phyloP scores from a whole-genome alignment of 2,113 vertebrate species.

The Lepus americanus region DNA sequence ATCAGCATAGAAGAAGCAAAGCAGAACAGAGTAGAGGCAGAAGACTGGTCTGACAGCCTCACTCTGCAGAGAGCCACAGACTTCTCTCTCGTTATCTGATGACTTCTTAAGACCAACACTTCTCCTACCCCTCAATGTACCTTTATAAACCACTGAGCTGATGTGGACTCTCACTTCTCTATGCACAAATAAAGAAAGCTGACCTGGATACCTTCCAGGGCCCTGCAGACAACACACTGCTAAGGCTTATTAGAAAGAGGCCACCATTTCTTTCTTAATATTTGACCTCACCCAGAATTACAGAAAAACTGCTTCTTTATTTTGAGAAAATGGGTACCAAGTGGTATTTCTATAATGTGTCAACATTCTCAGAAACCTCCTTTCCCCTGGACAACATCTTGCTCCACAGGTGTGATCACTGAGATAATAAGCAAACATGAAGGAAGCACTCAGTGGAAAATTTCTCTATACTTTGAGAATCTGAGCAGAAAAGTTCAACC shows the following conservation, averaged over 20 bases:
- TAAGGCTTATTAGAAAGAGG: neutral
- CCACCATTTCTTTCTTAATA: constrained; percentile 15
- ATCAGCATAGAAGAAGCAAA: constrained; percentile 10
- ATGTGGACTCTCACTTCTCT: neutral
- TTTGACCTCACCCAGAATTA: constrained; percentile 53
- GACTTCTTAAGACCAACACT: neutral
- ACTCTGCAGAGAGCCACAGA: neutral
- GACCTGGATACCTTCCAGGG: neutral
- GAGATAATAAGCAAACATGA: neutral
- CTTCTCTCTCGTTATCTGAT: constrained; percentile 18
- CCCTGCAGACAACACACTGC: neutral
- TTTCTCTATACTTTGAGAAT: constrained; percentile 45
- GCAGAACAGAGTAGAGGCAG: neutral
- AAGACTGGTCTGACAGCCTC: neutral
- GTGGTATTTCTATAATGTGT: neutral
- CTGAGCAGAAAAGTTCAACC: constrained; percentile 32
- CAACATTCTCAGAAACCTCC: constrained; percentile 45
- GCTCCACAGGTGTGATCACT: neutral
- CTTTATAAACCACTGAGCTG: constrained; percentile 28
- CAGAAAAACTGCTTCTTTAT: constrained; percentile 17
- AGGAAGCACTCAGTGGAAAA: neutral
- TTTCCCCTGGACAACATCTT: neutral
- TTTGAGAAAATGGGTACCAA: neutral
- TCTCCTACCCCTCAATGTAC: neutral
- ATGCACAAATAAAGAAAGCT: constrained; percentile 16